phyloP scores from a whole-genome alignment of 2,113 vertebrate genomes.

The Sarotherodon lohbergeri region DNA sequence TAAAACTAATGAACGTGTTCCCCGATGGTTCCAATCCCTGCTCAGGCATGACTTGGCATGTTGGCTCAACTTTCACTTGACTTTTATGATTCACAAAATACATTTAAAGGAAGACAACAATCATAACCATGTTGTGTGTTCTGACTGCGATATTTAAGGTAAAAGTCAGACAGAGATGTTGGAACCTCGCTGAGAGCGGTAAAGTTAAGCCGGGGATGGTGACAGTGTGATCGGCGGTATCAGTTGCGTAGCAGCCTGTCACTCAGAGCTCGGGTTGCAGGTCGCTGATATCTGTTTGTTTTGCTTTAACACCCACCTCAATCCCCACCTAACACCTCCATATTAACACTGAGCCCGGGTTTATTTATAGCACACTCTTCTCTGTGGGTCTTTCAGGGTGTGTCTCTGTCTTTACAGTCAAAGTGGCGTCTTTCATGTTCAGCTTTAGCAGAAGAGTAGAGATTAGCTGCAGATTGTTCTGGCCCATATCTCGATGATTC shows the following conservation, averaged over 20 bases:
- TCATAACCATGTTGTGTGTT: neutral
- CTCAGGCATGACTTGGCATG: neutral
- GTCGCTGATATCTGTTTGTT: neutral
- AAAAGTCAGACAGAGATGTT: neutral
- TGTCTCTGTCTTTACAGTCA: neutral
- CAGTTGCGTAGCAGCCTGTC: neutral
- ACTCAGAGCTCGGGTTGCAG: neutral
- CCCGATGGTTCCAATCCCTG: neutral
- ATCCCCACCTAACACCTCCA: neutral
- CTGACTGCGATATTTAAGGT: neutral
- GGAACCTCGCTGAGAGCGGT: neutral
- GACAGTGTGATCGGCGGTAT: neutral
- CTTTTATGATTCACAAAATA: neutral
- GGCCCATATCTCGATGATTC: rapidly evolving
- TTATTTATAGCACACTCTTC: neutral
- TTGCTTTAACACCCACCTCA: neutral
- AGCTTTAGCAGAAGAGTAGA: rapidly evolving
- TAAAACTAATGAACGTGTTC: neutral
- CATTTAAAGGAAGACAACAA: neutral
- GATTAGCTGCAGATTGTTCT: neutral
- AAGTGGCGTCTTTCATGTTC: neutral
- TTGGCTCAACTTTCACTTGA: neutral
- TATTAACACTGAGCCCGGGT: neutral
- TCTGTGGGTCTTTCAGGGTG: neutral
- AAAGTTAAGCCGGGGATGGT: neutral